Evolutionary conservation across 2,113 vertebrate genomes (phyloP).

Genomic region (Podocnemis expansa): DNA sequence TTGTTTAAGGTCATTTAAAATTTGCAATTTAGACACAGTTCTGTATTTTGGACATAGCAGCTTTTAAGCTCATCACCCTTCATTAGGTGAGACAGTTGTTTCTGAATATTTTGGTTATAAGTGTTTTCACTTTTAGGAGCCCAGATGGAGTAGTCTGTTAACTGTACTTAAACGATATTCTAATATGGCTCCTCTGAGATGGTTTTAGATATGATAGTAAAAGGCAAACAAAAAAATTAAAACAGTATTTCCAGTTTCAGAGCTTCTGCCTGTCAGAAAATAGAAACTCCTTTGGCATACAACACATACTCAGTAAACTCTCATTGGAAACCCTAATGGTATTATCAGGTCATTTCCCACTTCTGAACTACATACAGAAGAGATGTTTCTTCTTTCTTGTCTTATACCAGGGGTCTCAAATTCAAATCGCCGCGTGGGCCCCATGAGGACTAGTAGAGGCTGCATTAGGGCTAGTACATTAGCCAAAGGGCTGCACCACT

Average conservation of each 20-base stretch:
- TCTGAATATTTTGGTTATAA: neutral
- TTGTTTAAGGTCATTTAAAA: neutral
- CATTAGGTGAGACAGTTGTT: slow-evolving; percentile 6
- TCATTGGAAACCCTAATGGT: neutral
- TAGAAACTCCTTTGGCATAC: slow-evolving; percentile 36
- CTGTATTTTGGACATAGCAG: neutral
- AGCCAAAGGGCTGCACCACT: too few relatives aligned
- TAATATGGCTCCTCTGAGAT: neutral
- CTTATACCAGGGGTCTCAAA: too few relatives aligned
- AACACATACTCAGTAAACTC: slow-evolving; percentile 22
- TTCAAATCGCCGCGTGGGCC: too few relatives aligned
- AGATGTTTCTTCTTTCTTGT: neutral
- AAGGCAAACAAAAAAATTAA: neutral
- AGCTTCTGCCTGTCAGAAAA: slow-evolving; percentile 51
- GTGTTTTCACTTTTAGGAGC: neutral
- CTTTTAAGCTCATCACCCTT: slow-evolving; percentile 3
- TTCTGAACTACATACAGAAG: neutral
- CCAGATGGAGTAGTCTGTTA: neutral
- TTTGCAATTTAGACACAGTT: neutral
- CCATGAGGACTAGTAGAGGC: too few relatives aligned
- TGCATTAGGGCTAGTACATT: too few relatives aligned
- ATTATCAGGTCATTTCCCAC: neutral
- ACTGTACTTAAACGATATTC: slow-evolving; percentile 29
- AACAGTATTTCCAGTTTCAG: slow-evolving; percentile 22
- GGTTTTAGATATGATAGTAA: neutral